Evolutionary conservation across 2,888 invertebrate species (phyloP).

Genomic region (Altica lythri): DNA sequence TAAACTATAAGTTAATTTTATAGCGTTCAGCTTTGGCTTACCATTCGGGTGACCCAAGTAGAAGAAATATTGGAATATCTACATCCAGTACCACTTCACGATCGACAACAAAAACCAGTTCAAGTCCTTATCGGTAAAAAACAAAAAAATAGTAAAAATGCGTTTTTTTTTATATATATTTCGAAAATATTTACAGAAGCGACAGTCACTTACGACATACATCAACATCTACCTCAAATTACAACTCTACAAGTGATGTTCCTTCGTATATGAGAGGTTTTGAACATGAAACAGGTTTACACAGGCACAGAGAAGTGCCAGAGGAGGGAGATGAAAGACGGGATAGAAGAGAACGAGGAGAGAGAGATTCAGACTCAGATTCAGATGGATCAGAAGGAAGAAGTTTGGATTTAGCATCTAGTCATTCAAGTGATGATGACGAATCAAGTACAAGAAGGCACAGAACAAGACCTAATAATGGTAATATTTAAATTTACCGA

Average conservation of each 20-base stretch:
- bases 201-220: slow-evolving; percentile 84
- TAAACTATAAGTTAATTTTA: slow-evolving; percentile 25
- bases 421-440: slow-evolving; percentile 93
- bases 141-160: slow-evolving; percentile 43
- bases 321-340: slow-evolving; percentile 51
- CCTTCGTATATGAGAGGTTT: slow-evolving; percentile 73
- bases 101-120: slow-evolving; percentile 92
- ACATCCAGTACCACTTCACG: slow-evolving; percentile 93
- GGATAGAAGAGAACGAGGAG: slow-evolving; percentile 35
- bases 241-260: slow-evolving; percentile 80
- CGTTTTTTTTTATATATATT: slow-evolving; percentile 1
- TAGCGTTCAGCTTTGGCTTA: slow-evolving; percentile 83
- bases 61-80: slow-evolving; percentile 88
- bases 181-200: slow-evolving; percentile 61
- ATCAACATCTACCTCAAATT: slow-evolving; percentile 85
- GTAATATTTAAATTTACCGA: no score
- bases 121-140: slow-evolving; percentile 81
- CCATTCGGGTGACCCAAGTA: slow-evolving; percentile 69
- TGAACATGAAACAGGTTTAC: slow-evolving; percentile 63
- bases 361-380: slow-evolving; percentile 70
- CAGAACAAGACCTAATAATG: slow-evolving; percentile 17
- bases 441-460: slow-evolving; percentile 63
- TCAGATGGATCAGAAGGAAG: slow-evolving; percentile 79
- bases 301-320: slow-evolving; percentile 61
- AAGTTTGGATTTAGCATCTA: slow-evolving; percentile 89